Conservation (phyloP, 2,113 vertebrate species). For the Galemys pyrenaicus region DNA sequence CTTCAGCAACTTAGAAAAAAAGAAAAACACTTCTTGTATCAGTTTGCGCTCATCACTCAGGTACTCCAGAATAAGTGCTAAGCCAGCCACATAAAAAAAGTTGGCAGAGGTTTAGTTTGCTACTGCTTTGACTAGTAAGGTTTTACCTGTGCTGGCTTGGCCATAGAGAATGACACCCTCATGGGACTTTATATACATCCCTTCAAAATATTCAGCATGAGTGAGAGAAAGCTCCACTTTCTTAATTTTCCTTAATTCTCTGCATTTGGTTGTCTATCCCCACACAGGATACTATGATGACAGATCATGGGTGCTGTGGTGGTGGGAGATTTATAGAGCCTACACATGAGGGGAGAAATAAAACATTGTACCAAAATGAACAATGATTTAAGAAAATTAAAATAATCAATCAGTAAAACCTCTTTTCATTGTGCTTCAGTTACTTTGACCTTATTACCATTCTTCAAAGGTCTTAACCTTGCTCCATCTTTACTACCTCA, state of each 20-base stretch:
- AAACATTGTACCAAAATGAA: no score
- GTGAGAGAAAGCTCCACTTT: slow-evolving; percentile 95
- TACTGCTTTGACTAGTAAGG: slow-evolving; percentile 93
- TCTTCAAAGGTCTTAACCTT: neutral
- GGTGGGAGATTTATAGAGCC: no score
- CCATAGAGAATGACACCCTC: slow-evolving; percentile 95
- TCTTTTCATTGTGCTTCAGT: neutral
- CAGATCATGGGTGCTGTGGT: no score
- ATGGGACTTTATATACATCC: slow-evolving; percentile 95
- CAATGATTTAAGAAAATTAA: no score
- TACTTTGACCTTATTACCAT: neutral
- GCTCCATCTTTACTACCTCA: neutral
- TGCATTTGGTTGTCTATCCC: slow-evolving; percentile 94
- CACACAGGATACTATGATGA: slow-evolving; percentile 84
- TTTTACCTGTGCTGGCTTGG: slow-evolving; percentile 95
- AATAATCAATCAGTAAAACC: no score
- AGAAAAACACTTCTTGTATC: slow-evolving; percentile 93
- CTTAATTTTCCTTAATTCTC: slow-evolving; percentile 94
- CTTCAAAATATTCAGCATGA: slow-evolving; percentile 95
- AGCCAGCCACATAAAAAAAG: slow-evolving; percentile 94
- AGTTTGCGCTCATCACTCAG: slow-evolving; percentile 93
- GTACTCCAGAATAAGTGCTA: slow-evolving; percentile 94
- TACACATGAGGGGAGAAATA: no score
- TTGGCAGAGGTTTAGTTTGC: slow-evolving; percentile 95
- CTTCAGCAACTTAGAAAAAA: slow-evolving; percentile 93